phyloP scores from a whole-genome alignment of 2,888 invertebrate genomes.

The Erynnis tages region DNA sequence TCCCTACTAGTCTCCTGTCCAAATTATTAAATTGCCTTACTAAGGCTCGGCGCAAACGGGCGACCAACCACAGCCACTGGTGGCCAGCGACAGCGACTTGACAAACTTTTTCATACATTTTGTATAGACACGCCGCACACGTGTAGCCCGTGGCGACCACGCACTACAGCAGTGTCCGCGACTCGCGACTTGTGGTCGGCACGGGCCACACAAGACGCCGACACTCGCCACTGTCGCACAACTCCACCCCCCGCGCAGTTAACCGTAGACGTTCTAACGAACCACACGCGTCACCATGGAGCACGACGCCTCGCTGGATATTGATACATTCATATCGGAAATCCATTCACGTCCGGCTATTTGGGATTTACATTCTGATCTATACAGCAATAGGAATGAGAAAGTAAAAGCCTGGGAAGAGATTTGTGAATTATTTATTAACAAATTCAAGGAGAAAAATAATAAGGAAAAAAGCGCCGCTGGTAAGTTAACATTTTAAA shows the following conservation, averaged over 20 bases:
- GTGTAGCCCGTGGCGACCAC: conserved; percentile 24
- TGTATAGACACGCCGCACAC: conserved; percentile 25
- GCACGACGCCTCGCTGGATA: too few species aligned
- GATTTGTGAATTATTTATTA: conserved; percentile 36
- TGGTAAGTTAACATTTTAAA: conserved; percentile 35
- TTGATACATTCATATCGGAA: conserved; percentile 35
- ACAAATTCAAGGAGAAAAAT: conserved; percentile 34
- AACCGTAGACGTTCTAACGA: conserved; percentile 4
- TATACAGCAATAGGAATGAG: conserved; percentile 35
- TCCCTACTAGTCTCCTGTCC: too few species aligned
- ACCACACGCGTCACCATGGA: too few species aligned
- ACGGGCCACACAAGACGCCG: conserved; percentile 24
- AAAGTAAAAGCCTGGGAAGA: conserved; percentile 39
- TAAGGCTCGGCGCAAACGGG: background rate
- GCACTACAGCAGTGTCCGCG: conserved; percentile 27
- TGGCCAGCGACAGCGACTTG: conserved; percentile 1
- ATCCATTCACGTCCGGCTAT: conserved; percentile 38
- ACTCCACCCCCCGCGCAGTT: conserved; percentile 12
- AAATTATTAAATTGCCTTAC: too few species aligned
- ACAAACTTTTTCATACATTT: conserved; percentile 5
- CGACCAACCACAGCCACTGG: conserved; percentile 6
- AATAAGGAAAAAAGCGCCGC: conserved; percentile 36
- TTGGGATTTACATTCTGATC: conserved; percentile 37
- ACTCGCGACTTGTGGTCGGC: conserved; percentile 25
- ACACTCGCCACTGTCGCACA: conserved; percentile 24